phyloP scores from a whole-genome alignment of 2,797 vertebrate species.

The Coracias cyanogaster region DNA sequence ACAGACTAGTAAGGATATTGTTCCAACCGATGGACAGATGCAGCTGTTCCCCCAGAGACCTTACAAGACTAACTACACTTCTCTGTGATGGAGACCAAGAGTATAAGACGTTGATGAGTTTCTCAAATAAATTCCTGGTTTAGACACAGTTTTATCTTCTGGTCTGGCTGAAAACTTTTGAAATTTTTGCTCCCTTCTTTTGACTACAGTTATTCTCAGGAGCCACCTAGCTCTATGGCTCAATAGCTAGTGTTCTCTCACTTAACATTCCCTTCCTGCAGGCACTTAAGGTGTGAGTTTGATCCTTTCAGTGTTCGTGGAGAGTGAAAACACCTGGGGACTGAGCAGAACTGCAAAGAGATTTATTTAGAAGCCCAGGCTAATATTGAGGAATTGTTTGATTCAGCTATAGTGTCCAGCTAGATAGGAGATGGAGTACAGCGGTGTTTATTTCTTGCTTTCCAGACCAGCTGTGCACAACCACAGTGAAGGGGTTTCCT shows the following conservation, averaged over 20 bases:
- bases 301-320: not conserved
- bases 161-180: not conserved
- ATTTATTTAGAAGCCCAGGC: not conserved
- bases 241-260: not conserved
- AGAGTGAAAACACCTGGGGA: not conserved
- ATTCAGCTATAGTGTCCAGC: not conserved
- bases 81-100: not conserved
- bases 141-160: not conserved
- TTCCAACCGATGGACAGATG: not conserved
- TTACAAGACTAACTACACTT: not conserved
- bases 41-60: not conserved
- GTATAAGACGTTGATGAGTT: not conserved
- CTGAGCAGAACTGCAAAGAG: not conserved
- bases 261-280: not conserved
- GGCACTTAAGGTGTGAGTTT: not conserved
- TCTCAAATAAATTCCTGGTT: not conserved
- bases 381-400: not conserved
- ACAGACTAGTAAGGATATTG: not conserved
- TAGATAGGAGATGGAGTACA: not conserved
- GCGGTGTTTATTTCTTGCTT: not conserved
- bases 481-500: not conserved
- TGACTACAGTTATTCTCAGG: fast-evolving
- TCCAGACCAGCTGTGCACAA: not conserved
- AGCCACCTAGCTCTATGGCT: not conserved
- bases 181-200: not conserved